Evolutionary conservation across 2,888 invertebrate species (phyloP).

Genomic region (Rhingia rostrata): DNA sequence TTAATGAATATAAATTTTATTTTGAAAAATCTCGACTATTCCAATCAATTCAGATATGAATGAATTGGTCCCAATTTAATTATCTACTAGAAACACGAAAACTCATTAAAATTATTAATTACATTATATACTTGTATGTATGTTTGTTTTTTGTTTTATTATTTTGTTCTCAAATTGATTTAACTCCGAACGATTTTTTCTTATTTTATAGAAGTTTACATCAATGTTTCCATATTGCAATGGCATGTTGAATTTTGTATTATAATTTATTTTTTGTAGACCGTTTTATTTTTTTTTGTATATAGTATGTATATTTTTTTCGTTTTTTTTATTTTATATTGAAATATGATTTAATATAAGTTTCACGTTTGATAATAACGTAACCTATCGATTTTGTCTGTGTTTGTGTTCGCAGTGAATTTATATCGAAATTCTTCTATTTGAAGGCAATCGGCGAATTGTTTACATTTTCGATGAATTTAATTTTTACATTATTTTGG

Average conservation of each 20-base stretch:
- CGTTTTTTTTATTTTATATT: slow-evolving; percentile 69
- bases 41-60: slow-evolving; percentile 79
- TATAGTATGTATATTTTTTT: slow-evolving; percentile 69
- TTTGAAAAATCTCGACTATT: slow-evolving; percentile 73
- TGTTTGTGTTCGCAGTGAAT: slow-evolving; percentile 75
- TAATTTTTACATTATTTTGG: slow-evolving; percentile 73
- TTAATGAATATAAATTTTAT: slow-evolving; percentile 15
- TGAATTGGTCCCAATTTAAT: slow-evolving; percentile 79
- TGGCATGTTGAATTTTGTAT: slow-evolving; percentile 43
- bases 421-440: slow-evolving; percentile 83
- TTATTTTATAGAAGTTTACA: slow-evolving; percentile 47
- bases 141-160: slow-evolving; percentile 31
- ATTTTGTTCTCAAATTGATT: slow-evolving; percentile 76
- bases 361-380: slow-evolving; percentile 72
- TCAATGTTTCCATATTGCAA: slow-evolving; percentile 67
- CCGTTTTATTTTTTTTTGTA: slow-evolving; percentile 39
- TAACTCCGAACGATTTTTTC: slow-evolving; percentile 38
- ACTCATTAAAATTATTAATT: slow-evolving; percentile 53
- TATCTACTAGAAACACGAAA: slow-evolving; percentile 69
- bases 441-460: slow-evolving; percentile 83
- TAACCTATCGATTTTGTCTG: slow-evolving; percentile 57
- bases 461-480: slow-evolving; percentile 76
- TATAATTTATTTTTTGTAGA: slow-evolving; percentile 59
- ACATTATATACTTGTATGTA: slow-evolving; percentile 45
- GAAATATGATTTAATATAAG: slow-evolving; percentile 71